A percentile compares a stretch with the other conserved stretches of the same genome.
Conservation (phyloP, 92 coral and sea anemone species). For the Desmophyllum pertusum region DNA sequence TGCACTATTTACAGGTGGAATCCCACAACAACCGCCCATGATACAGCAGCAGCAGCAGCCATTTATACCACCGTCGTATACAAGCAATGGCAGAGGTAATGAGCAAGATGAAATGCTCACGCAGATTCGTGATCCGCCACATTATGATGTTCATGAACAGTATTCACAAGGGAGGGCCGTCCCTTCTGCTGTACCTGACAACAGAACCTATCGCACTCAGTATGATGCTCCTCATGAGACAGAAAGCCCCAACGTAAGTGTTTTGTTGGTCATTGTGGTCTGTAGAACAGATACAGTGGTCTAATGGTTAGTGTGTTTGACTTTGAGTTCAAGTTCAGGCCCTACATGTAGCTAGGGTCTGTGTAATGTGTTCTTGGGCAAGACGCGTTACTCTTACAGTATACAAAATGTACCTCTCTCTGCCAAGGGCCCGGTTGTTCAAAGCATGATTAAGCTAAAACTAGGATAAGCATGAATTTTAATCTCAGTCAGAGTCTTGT, state of each 20-base stretch:
- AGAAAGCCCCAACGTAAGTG: slow-evolving; percentile 69
- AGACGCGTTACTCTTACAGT: no score
- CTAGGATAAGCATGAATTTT: no score
- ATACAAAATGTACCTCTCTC: no score
- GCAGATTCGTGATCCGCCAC: slow-evolving; percentile 54
- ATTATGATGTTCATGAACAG: slow-evolving; percentile 73
- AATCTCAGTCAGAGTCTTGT: no score
- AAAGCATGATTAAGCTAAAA: no score
- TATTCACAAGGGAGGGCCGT: slow-evolving; percentile 54
- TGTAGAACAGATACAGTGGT: background rate
- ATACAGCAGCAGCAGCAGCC: slow-evolving; percentile 48
- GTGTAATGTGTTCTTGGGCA: no score
- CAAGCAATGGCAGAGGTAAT: slow-evolving; percentile 68
- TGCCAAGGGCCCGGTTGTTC: no score
- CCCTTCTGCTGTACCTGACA: slow-evolving; percentile 45
- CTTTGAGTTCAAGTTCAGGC: no score
- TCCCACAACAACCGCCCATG: slow-evolving; percentile 33
- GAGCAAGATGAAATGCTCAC: slow-evolving; percentile 72
- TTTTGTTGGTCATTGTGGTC: background rate
- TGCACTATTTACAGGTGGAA: slow-evolving; percentile 22
- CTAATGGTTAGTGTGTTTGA: no score
- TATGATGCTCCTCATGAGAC: slow-evolving; percentile 54
- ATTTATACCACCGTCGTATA: background rate
- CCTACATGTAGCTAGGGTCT: no score
- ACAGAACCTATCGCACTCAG: slow-evolving; percentile 45